These are phyloP conservation scores for Epinephelus lanceolatus DNA, from an alignment of 2,113 vertebrate genomes.

Conservation along the genomic window DNA sequence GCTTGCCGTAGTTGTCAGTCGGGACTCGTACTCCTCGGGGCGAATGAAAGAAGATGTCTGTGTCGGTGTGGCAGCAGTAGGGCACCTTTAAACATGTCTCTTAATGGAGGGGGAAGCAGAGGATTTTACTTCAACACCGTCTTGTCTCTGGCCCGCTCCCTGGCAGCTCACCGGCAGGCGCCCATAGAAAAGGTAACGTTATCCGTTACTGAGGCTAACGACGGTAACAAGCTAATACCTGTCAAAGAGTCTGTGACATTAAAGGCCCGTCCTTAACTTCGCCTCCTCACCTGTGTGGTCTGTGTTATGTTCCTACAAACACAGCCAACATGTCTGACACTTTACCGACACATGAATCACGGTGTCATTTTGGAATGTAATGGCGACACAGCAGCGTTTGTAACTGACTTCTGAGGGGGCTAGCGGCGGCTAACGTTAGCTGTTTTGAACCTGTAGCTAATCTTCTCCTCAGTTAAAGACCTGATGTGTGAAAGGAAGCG, in stretches of 20 bases:
- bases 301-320: neutral
- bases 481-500: neutral
- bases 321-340: fast-evolving
- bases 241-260: slow-evolving; percentile 5
- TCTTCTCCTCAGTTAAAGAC: neutral
- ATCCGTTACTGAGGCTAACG: neutral
- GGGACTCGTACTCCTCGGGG: slow-evolving; percentile 10
- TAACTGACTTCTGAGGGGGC: neutral
- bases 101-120: slow-evolving; percentile 78
- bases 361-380: neutral
- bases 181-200: slow-evolving; percentile 93
- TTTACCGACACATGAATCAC: neutral
- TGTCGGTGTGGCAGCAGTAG: slow-evolving; percentile 9
- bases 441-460: slow-evolving; percentile 23
- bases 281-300: fast-evolving
- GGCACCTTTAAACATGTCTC: slow-evolving; percentile 74
- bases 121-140: slow-evolving; percentile 98
- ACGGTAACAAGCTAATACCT: slow-evolving; percentile 42
- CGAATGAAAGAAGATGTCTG: slow-evolving; percentile 60
- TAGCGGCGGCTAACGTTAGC: slow-evolving; percentile 47
- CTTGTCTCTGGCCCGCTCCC: slow-evolving; percentile 92
- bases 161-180: slow-evolving; percentile 92
- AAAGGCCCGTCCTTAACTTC: slow-evolving; percentile 31
- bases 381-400: neutral
- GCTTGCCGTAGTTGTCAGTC: slow-evolving; percentile 69